These are phyloP conservation scores for Cryptoblepharus egeriae DNA, from an alignment of 2,797 vertebrate species.

Conservation along the genomic window DNA sequence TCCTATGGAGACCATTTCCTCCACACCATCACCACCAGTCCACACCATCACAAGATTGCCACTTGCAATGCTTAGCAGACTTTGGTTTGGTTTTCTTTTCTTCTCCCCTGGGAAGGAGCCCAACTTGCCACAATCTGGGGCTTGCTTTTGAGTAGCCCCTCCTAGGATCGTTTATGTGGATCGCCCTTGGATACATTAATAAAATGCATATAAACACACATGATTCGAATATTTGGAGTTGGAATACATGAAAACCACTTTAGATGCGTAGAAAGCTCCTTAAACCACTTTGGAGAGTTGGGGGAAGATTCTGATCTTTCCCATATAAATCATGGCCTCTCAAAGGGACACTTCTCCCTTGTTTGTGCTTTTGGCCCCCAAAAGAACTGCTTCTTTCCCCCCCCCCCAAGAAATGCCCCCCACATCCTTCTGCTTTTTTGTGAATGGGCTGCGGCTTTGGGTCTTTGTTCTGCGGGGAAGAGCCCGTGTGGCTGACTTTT, in stretches of 20 bases:
- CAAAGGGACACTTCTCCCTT: not conserved
- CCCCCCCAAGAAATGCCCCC: not conserved
- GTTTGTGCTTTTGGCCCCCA: not conserved
- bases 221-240: too few relatives aligned
- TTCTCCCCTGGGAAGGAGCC: too few relatives aligned
- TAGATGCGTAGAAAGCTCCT: too few relatives aligned
- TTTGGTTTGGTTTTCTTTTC: too few relatives aligned
- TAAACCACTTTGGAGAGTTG: not conserved
- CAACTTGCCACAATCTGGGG: too few relatives aligned
- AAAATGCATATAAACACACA: too few relatives aligned
- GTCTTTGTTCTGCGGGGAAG: conserved; percentile 80
- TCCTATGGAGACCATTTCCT: not conserved
- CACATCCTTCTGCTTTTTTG: conserved; percentile 40
- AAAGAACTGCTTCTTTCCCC: not conserved
- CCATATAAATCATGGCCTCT: not conserved
- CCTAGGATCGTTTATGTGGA: too few relatives aligned
- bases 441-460: conserved; percentile 53
- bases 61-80: too few relatives aligned
- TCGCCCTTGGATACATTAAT: too few relatives aligned
- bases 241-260: too few relatives aligned
- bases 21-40: not conserved
- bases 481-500: conserved; percentile 84
- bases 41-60: too few relatives aligned
- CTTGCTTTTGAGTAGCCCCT: too few relatives aligned
- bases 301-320: not conserved